Evolutionary conservation across 2,888 invertebrate genomes (phyloP).

Genomic region (Parelbella ahira): DNA sequence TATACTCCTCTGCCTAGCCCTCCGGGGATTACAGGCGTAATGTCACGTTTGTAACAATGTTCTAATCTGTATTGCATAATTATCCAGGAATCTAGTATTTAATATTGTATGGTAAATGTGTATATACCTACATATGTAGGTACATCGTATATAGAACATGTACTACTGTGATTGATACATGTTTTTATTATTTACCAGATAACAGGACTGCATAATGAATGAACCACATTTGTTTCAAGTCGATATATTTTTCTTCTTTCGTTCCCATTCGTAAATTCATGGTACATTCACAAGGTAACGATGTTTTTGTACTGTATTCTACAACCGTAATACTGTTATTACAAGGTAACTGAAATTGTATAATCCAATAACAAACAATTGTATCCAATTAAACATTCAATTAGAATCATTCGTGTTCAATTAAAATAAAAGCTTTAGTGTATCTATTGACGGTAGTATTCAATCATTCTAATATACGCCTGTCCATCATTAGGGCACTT

Average conservation of each 20-base stretch:
- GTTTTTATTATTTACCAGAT: no score
- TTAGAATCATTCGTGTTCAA: no score
- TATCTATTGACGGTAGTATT: slow-evolving; percentile 24
- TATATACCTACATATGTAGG: no score
- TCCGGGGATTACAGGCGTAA: no score
- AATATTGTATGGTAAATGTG: no score
- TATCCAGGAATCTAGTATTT: no score
- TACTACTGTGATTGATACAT: no score
- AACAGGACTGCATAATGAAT: no score
- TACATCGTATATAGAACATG: no score
- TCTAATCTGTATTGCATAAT: no score
- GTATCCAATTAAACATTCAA: slow-evolving; percentile 14
- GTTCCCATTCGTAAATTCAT: slow-evolving; percentile 26
- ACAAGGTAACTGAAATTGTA: slow-evolving; percentile 1
- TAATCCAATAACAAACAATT: slow-evolving; percentile 6
- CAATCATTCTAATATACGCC: slow-evolving; percentile 42
- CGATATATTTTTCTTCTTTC: slow-evolving; percentile 20
- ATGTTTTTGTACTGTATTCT: slow-evolving; percentile 6
- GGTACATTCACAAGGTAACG: slow-evolving; percentile 21
- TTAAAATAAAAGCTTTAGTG: slow-evolving; percentile 13
- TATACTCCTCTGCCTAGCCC: no score
- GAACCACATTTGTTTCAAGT: slow-evolving; percentile 29
- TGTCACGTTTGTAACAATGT: no score
- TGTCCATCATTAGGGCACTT: slow-evolving; percentile 53
- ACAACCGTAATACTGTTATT: slow-evolving; percentile 12